These are phyloP conservation scores for Tyrannus savana DNA, from an alignment of 2,113 vertebrate genomes.

Conservation along the genomic window DNA sequence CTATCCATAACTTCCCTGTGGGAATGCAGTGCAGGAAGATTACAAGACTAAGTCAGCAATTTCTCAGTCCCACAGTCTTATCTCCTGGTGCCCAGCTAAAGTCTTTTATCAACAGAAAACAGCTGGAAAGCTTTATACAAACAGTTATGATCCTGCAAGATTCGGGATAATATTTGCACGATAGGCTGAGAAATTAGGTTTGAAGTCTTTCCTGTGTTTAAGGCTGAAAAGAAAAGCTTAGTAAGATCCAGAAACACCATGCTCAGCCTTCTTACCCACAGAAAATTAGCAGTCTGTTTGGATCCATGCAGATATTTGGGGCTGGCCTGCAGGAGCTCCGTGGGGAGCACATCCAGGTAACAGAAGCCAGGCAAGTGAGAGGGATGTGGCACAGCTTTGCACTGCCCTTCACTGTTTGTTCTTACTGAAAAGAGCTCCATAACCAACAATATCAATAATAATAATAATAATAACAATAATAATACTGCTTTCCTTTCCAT, in stretches of 20 bases:
- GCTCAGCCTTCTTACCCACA: not conserved
- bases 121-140: slow-evolving; percentile 21
- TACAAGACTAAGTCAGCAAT: slow-evolving; percentile 28
- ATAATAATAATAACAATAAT: too few relatives aligned
- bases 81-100: slow-evolving; percentile 30
- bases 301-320: not conserved
- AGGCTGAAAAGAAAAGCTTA: slow-evolving; percentile 24
- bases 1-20: slow-evolving; percentile 14
- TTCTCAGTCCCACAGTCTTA: slow-evolving; percentile 11
- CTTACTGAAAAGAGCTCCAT: not conserved
- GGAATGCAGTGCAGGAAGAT: not conserved
- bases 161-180: not conserved
- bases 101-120: slow-evolving; percentile 52
- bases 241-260: not conserved
- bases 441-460: not conserved
- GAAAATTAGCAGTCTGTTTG: not conserved
- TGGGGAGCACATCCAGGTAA: not conserved
- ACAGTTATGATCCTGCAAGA: slow-evolving; percentile 51
- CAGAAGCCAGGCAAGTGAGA: not conserved
- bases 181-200: slow-evolving; percentile 41
- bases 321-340: not conserved
- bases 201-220: slow-evolving; percentile 32
- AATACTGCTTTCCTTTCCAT: not conserved
- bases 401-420: not conserved
- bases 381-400: not conserved